Conservation (phyloP, 2,113 vertebrate genomes). For the Alaudala cheleensis region DNA sequence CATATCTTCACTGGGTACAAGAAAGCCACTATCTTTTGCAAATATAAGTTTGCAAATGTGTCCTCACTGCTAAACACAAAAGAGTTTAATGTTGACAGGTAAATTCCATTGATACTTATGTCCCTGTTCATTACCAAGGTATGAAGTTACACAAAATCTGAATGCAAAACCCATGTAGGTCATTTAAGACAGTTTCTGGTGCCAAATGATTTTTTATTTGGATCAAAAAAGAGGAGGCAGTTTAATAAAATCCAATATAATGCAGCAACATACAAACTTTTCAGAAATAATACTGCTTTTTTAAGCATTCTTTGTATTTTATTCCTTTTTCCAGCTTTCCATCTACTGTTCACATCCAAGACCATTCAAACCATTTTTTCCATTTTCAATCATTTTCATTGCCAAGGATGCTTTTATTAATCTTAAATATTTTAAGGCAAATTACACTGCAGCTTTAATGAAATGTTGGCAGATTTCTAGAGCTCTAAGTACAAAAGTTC, state of each 20-base stretch:
- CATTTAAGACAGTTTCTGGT: neutral
- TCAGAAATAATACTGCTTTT: neutral
- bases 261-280: neutral
- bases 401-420: conserved; percentile 11
- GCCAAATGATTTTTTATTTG: neutral
- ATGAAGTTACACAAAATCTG: neutral
- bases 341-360: neutral
- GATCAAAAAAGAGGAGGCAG: neutral
- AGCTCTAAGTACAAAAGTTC: neutral
- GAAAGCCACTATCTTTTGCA: neutral
- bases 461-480: conserved; percentile 8
- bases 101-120: neutral
- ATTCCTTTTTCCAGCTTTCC: neutral
- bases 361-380: conserved; percentile 20
- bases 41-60: rapidly evolving
- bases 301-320: neutral
- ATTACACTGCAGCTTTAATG: conserved; percentile 32
- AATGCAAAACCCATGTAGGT: neutral
- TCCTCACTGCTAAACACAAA: neutral
- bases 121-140: neutral
- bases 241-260: neutral
- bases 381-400: conserved; percentile 42
- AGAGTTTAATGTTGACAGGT: neutral
- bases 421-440: conserved; percentile 61
- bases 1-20: neutral